Evolutionary conservation across 2,888 invertebrate species (phyloP).

Genomic region (Ypsolopha sequella): DNA sequence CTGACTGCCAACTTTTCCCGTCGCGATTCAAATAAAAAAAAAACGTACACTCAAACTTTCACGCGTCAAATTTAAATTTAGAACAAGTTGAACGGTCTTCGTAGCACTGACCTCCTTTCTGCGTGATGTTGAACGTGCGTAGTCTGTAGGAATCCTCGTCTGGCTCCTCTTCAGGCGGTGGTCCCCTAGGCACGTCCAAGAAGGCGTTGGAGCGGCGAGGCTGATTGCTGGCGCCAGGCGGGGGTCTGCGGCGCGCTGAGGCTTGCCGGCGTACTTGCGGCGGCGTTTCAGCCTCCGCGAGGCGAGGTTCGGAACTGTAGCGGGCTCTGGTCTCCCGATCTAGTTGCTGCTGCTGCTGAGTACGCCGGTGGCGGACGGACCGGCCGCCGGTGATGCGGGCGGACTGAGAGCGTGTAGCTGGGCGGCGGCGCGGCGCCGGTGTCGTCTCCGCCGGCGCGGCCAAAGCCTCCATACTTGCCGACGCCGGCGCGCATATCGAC

Average conservation of each 20-base stretch:
- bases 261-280: slow-evolving; percentile 75
- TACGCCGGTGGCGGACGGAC: slow-evolving; percentile 60
- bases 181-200: slow-evolving; percentile 73
- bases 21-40: slow-evolving; percentile 5
- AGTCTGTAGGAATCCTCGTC: slow-evolving; percentile 92
- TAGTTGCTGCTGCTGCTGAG: slow-evolving; percentile 56
- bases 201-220: slow-evolving; percentile 79
- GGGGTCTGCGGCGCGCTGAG: slow-evolving; percentile 68
- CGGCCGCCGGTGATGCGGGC: slow-evolving; percentile 78
- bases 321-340: slow-evolving; percentile 68
- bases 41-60: slow-evolving; percentile 30
- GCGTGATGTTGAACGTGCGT: slow-evolving; percentile 92
- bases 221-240: slow-evolving; percentile 51
- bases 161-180: slow-evolving; percentile 69
- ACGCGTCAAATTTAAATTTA: slow-evolving; percentile 15
- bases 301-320: slow-evolving; percentile 76
- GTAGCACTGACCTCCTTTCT: slow-evolving; percentile 82
- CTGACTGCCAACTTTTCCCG: slow-evolving; percentile 47
- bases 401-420: slow-evolving; percentile 82
- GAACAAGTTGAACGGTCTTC: slow-evolving; percentile 47
- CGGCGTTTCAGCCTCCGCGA: slow-evolving; percentile 76
- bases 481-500: slow-evolving; percentile 80
- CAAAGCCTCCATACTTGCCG: slow-evolving; percentile 76
- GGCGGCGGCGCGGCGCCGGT: slow-evolving; percentile 72
- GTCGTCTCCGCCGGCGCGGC: slow-evolving; percentile 67